A percentile compares a stretch with the other conserved stretches of the same genome.
These are phyloP conservation scores for Tetranychus piercei DNA, from an alignment of 2,888 invertebrate species.

Conservation along the genomic window DNA sequence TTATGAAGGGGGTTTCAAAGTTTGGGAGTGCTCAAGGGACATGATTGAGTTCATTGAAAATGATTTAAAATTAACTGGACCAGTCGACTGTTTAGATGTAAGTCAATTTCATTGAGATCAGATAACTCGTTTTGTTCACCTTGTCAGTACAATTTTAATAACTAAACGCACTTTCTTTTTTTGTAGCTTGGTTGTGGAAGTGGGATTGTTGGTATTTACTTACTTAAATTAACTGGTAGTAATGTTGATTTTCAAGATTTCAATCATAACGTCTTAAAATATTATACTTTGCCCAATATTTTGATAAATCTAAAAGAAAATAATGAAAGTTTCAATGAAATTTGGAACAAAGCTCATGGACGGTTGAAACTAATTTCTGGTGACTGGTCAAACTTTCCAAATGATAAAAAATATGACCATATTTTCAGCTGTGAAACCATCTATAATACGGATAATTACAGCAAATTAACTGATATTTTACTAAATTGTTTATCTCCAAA, in stretches of 20 bases:
- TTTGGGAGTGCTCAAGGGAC: slow-evolving; percentile 86
- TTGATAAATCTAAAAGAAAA: slow-evolving; percentile 40
- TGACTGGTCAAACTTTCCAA: slow-evolving; percentile 45
- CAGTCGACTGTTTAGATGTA: not conserved
- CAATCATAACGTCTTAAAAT: slow-evolving; percentile 63
- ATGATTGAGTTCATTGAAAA: slow-evolving; percentile 44
- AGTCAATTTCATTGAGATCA: not conserved
- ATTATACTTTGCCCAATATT: slow-evolving; percentile 64
- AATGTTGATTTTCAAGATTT: slow-evolving; percentile 75
- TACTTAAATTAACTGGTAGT: not conserved
- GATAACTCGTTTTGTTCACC: slow-evolving; percentile 21
- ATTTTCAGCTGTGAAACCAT: slow-evolving; percentile 87
- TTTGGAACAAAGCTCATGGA: slow-evolving; percentile 27
- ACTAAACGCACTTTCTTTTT: not conserved
- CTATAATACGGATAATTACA: slow-evolving; percentile 54
- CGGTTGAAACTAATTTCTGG: slow-evolving; percentile 42
- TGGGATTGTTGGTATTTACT: slow-evolving; percentile 69
- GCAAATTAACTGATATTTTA: slow-evolving; percentile 52
- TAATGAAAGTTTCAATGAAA: slow-evolving; percentile 28
- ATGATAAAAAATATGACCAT: slow-evolving; percentile 48
- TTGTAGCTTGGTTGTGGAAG: slow-evolving; percentile 49
- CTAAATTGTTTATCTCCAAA: slow-evolving; percentile 41
- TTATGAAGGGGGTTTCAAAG: slow-evolving; percentile 54
- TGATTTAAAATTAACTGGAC: slow-evolving; percentile 38
- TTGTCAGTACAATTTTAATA: not conserved